A percentile compares a stretch with the other conserved stretches of the same genome.
Evolutionary conservation across 2,888 invertebrate genomes (phyloP).

Genomic region (Cheilosia grossa): DNA sequence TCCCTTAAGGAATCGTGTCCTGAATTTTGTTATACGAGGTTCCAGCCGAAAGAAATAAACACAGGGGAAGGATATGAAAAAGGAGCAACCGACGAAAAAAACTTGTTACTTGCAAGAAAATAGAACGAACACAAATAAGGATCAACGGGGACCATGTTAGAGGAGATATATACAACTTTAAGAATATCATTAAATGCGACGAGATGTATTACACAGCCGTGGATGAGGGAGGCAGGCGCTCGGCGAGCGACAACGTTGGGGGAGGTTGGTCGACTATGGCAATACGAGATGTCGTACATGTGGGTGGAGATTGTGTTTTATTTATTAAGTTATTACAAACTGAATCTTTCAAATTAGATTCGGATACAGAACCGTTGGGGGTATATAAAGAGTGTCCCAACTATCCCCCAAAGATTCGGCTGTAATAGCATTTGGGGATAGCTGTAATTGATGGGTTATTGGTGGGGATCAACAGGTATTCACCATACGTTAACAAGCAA

Average conservation of each 20-base stretch:
- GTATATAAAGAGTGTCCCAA: not conserved
- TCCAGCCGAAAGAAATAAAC: constrained; percentile 34
- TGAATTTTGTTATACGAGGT: constrained; percentile 66
- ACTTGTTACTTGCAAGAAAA: constrained; percentile 53
- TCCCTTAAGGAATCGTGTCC: constrained; percentile 72
- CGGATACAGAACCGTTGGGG: not conserved
- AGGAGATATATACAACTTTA: constrained; percentile 62
- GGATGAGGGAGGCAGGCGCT: not conserved
- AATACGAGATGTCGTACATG: not conserved
- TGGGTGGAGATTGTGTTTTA: constrained; percentile 28
- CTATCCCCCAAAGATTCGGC: not conserved
- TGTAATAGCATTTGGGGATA: constrained; percentile 8
- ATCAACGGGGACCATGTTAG: constrained; percentile 60
- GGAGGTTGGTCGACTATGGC: not conserved
- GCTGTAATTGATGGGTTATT: not conserved
- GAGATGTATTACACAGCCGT: constrained; percentile 56
- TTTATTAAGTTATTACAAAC: constrained; percentile 52
- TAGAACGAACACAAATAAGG: constrained; percentile 64
- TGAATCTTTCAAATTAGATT: constrained; percentile 43
- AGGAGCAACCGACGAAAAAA: not conserved
- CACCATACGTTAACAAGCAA: not conserved
- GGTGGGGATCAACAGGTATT: not conserved
- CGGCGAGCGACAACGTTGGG: not conserved
- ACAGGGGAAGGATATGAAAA: not conserved
- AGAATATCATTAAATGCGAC: constrained; percentile 55